Evolutionary conservation across 2,113 vertebrate genomes (phyloP).

Genomic region (Catagonus wagneri): DNA sequence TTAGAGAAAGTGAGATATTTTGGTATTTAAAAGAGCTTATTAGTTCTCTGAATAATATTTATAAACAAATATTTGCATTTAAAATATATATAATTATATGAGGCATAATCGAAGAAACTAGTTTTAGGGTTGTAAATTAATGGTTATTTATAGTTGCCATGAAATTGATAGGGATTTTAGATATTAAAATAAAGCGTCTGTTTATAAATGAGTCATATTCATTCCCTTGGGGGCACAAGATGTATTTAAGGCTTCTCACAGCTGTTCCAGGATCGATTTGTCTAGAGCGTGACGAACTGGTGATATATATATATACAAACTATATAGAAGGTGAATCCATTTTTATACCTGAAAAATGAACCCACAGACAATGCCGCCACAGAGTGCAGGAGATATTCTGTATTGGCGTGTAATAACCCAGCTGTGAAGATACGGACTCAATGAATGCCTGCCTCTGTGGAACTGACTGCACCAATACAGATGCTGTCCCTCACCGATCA

Average conservation of each 20-base stretch:
- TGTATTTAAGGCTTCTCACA: conserved; percentile 79
- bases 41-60: conserved; percentile 84
- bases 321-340: conserved; percentile 19
- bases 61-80: conserved; percentile 85
- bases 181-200: conserved; percentile 78
- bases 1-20: conserved; percentile 84
- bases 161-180: conserved; percentile 75
- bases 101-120: conserved; percentile 84
- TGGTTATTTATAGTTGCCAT: conserved; percentile 79
- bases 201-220: conserved; percentile 76
- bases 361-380: not conserved
- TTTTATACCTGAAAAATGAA: conserved; percentile 58
- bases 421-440: not conserved
- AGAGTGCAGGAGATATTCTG: not conserved
- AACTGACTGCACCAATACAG: not conserved
- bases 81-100: conserved; percentile 84
- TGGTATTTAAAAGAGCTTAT: conserved; percentile 82
- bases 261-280: conserved; percentile 79
- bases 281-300: conserved; percentile 56
- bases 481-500: not conserved
- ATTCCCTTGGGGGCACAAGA: conserved; percentile 72
- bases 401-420: conserved; percentile 24
- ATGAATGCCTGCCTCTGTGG: too few relatives aligned
- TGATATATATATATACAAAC: conserved; percentile 57
- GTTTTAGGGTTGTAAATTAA: conserved; percentile 81